Evolutionary conservation across 2,113 vertebrate genomes (phyloP).

Genomic region (Dendropsophus ebraccatus): DNA sequence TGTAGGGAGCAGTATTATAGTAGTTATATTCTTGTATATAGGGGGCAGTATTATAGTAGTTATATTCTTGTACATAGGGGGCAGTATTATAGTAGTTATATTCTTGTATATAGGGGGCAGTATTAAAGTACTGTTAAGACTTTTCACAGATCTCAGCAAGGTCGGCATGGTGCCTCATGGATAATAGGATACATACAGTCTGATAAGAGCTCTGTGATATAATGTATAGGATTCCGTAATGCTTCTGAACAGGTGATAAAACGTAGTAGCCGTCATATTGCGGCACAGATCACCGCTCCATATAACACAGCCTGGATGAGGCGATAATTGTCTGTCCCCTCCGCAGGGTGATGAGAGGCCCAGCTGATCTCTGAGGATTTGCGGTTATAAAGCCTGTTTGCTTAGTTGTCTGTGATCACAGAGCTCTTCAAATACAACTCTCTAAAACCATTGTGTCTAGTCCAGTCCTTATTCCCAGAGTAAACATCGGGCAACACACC

Average conservation of each 20-base stretch:
- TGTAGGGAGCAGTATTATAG: background rate
- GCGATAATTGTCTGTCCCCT: background rate
- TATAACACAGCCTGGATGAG: background rate
- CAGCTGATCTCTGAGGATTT: background rate
- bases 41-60: background rate
- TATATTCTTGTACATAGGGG: no score
- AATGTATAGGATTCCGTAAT: no score
- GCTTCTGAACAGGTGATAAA: no score
- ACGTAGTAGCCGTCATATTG: no score
- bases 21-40: slow-evolving; percentile 3
- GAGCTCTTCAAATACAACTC: background rate
- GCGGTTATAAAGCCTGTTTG: slow-evolving; percentile 24
- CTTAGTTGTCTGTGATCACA: slow-evolving; percentile 16
- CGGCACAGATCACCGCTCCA: rapidly evolving
- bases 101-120: background rate
- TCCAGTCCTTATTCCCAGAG: background rate
- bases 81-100: slow-evolving; percentile 1
- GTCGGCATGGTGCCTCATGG: no score
- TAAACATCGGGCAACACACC: background rate
- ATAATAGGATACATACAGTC: no score
- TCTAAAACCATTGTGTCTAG: slow-evolving; percentile 3
- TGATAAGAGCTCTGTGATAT: no score
- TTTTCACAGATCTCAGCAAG: no score
- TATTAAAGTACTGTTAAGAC: background rate
- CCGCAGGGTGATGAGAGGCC: background rate